These are phyloP conservation scores for Morone saxatilis DNA, from an alignment of 2,113 vertebrate genomes.

Conservation along the genomic window DNA sequence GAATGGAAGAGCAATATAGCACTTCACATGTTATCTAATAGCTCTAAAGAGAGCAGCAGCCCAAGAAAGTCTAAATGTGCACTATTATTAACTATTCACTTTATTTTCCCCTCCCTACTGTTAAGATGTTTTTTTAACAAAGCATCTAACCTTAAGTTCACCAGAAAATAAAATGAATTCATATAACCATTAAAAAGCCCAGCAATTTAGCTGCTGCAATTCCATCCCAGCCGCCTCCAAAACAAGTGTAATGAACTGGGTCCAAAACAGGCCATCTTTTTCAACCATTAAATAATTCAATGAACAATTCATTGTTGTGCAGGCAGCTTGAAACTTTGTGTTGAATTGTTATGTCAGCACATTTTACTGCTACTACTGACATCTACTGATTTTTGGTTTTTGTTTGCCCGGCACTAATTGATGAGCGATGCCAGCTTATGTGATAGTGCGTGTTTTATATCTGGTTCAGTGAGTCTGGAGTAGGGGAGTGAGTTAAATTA, in stretches of 20 bases:
- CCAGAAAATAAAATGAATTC: not conserved
- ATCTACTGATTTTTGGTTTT: not conserved
- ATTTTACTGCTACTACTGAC: not conserved
- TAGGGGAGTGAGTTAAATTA: slow-evolving; percentile 23
- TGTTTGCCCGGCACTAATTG: not conserved
- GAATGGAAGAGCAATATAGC: not conserved
- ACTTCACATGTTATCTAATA: not conserved
- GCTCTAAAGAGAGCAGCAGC: not conserved
- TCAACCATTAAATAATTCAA: slow-evolving; percentile 19
- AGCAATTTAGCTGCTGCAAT: slow-evolving; percentile 2
- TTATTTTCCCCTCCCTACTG: not conserved
- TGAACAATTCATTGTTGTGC: not conserved
- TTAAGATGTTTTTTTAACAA: slow-evolving; percentile 1
- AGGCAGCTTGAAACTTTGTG: slow-evolving; percentile 2
- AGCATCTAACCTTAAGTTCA: slow-evolving; percentile 13
- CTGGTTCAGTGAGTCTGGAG: slow-evolving; percentile 2
- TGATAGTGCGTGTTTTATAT: slow-evolving; percentile 18
- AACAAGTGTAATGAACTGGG: slow-evolving; percentile 25
- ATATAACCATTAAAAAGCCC: slow-evolving; percentile 5
- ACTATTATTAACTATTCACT: not conserved
- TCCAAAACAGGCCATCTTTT: slow-evolving; percentile 15
- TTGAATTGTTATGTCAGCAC: not conserved
- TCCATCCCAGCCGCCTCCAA: not conserved
- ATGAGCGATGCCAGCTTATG: not conserved
- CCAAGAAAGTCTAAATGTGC: not conserved